Evolutionary conservation across 2,888 invertebrate species (phyloP), one percentile per base, ranked within the genome.

Genomic region (Pseudanteris insignis): DNA sequence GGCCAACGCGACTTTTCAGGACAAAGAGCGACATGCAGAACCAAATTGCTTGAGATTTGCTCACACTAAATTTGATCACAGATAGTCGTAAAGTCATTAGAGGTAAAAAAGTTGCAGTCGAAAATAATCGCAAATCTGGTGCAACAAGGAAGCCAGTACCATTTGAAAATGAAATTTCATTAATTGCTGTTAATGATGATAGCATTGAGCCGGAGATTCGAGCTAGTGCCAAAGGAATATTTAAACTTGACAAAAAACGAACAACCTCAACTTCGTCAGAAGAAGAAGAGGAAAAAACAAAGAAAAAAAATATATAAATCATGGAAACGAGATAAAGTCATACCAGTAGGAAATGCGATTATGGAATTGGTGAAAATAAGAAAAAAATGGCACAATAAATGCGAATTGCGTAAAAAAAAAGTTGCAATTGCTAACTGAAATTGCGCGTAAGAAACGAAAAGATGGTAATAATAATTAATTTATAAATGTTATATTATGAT

Each of bases 61-160:
- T 18, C 6, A 18, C 18, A 4, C 6, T 18, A 18, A 18, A 18
- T 4, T 18, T 18, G 18, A 3, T 4, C 3, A 18, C 18, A 6
- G 18, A 18, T 18, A 6, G 18, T 18, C 18, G 18, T 4, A 18
- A 18, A 18, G 18, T 18, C 6, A 12, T 34, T 1, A 13, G 26
- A 15, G 15, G 10, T 5, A 43, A 43, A 24, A 43, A 43, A 18
- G 25, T 25, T n/a, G 34, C 46, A 2, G 46, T 46, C 1, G 46
- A 34, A n/a, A 34, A 46, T 10, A 46, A 46, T 34, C 14, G 28
- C 0, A n/a, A 12, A n/a, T 47, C 47, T 1, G 47, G 47, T 6
- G 15, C 37, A 4, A 28, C 11, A 37, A 36, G 29, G 29, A 29
- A 37, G 9, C n/a, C 11, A 12, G 9, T 47, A 12, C 37, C 36